These are phyloP conservation scores for Melitaea cinxia DNA, from an alignment of 1,140 invertebrate species.

Conservation along the genomic window DNA sequence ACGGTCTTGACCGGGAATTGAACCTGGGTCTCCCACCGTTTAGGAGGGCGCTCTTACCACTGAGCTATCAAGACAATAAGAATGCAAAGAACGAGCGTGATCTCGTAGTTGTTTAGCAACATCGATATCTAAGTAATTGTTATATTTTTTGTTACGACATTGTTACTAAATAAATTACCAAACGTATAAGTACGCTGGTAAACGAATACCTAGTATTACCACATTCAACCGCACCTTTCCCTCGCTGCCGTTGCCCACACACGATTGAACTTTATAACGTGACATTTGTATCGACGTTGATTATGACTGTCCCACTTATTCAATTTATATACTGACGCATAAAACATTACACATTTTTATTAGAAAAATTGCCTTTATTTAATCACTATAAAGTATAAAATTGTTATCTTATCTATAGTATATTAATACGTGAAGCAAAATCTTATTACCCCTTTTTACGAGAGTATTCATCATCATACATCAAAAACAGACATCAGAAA, in stretches of 20 bases:
- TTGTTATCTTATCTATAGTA: neutral
- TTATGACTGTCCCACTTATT: slow-evolving; percentile 13
- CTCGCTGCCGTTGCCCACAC: slow-evolving; percentile 29
- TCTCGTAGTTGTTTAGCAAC: neutral
- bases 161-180: slow-evolving; percentile 23
- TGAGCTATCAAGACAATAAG: slow-evolving; percentile 81
- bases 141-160: neutral
- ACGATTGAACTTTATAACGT: slow-evolving; percentile 41
- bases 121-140: slow-evolving; percentile 4
- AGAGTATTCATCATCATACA: too few species aligned
- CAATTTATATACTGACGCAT: neutral
- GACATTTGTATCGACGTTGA: slow-evolving; percentile 33
- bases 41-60: slow-evolving; percentile 75
- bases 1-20: slow-evolving; percentile 79
- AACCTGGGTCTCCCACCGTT: slow-evolving; percentile 76
- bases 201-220: slow-evolving; percentile 36
- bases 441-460: too few species aligned
- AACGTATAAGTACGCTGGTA: slow-evolving; percentile 20
- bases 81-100: slow-evolving; percentile 43
- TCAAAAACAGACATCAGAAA: too few species aligned
- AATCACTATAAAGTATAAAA: neutral
- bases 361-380: neutral
- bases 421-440: too few species aligned
- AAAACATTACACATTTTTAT: neutral
- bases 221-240: slow-evolving; percentile 39